Evolutionary conservation across 2,797 vertebrate species (phyloP), one percentile per base, ranked within the genome.

Genomic region (Allobates femoralis): DNA sequence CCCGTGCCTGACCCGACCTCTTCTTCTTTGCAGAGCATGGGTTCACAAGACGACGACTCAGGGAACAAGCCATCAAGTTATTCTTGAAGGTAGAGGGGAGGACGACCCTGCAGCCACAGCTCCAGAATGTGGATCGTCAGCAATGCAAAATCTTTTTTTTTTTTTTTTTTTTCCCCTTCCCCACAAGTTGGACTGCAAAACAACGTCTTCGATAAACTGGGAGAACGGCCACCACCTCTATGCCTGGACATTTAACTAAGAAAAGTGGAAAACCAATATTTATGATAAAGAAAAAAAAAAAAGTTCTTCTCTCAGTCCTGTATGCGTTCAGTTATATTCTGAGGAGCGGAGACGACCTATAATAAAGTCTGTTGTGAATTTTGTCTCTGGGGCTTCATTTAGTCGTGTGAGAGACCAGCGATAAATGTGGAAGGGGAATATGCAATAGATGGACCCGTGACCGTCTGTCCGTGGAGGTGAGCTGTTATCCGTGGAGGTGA

Each of bases 11-110:
- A 58, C 58, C 12, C 2, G 37, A 7, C 6, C 3, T 74, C 23
- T 62, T 87, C 26, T 74, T 15, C 90, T 50, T 87, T 92, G 75
- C 93, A 99, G 98, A 99, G 98, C 94, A 98, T 99, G 98, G 98
- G 98, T 91, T 97, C 97, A 86, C 97, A 98, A 94, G 98, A 99
- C 92, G 98, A 99, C 74, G 98, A 99, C 90, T 98, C 99, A 89
- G 98, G 98, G 94, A 99, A 97, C 96, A 99, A 99, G 96, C 98
- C 98, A 67, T 99, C 98, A 90, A 99, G 98, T 94, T 99, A 99
- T 92, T 99, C 98, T 91, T 99, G 98, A 99, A 95, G 91, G 41
- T n/a, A n/a, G 41, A 46, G 7, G 41, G 11, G 41, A 87, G 34
- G 78, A 84, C 85, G 80, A 76, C 89, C 87, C 90, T 89, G 90